phyloP scores from a whole-genome alignment of 1,140 invertebrate genomes.

The Drosophila kepulauana region DNA sequence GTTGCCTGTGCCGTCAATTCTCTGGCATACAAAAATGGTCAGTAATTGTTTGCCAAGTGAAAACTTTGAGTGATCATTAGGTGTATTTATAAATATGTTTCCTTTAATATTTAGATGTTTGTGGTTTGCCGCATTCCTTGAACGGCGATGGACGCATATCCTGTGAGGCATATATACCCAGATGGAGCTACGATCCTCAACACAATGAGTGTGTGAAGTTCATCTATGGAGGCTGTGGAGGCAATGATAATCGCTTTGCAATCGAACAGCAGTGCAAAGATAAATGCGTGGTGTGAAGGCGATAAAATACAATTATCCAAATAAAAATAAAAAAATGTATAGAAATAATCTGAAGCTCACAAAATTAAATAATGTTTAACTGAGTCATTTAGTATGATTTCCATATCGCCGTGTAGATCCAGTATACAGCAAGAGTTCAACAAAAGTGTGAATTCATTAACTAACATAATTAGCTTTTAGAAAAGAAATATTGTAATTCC shows the following conservation, averaged over 20 bases:
- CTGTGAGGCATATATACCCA: constrained; percentile 30
- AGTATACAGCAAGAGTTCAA: no score
- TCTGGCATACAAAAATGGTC: constrained; percentile 35
- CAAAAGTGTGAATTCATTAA: no score
- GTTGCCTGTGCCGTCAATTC: constrained; percentile 11
- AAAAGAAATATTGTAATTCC: no score
- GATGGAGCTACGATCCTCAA: constrained; percentile 88
- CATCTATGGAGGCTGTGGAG: constrained; percentile 92
- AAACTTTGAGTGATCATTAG: background rate
- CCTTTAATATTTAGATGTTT: constrained; percentile 18
- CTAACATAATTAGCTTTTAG: no score
- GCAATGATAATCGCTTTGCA: constrained; percentile 93
- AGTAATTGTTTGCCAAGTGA: background rate
- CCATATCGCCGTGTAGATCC: no score
- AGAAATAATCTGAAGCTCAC: no score
- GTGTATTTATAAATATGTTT: background rate
- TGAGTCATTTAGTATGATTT: no score
- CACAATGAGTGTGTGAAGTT: constrained; percentile 91
- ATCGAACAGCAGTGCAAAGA: constrained; percentile 15
- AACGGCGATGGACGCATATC: constrained; percentile 35
- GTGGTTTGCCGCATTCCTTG: constrained; percentile 19
- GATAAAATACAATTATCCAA: background rate
- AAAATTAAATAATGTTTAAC: no score
- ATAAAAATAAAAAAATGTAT: no score
- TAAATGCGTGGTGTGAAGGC: constrained; percentile 12